Evolutionary conservation across 2,888 invertebrate species (phyloP), one percentile per base, ranked within the genome.

Genomic region (Tricholauxania praeusta): DNA sequence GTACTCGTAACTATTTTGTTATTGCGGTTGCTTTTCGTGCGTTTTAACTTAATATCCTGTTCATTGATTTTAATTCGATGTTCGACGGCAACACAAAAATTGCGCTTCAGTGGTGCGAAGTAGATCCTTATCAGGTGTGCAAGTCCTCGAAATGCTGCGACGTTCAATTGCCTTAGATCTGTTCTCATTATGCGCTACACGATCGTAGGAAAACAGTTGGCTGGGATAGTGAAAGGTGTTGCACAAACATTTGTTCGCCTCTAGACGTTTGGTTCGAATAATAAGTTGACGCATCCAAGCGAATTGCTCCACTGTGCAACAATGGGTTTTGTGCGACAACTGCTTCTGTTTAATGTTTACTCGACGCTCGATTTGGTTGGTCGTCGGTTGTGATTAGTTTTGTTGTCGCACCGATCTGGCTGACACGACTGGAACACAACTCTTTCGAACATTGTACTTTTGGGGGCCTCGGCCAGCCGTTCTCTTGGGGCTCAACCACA

Each of bases 51-150:
- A 39, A 39, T 10, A 39, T 39, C 39, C 39, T 39, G 39, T 59
- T 22, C n/a, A 19, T 14, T 59, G 57, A 59, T 10, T 15, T 60
- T 15, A 22, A 12, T 10, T 60, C 22, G 15, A 12, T 32, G 47
- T n/a, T 15, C 39, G 28, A 19, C 17, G 6, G 47, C 17, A 19
- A 60, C 32, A 57, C 47, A 28, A 48, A 69, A 64, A 76, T 72
- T 22, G 17, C 19, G 60, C 73, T 76, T n/a, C 63, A 12, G 15
- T 28, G 64, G 4, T 28, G 47, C 71, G 71, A 74, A 65, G 65
- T 67, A 81, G 80, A 81, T 81, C 77, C 75, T 80, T 80, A 81
- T 81, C 80, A 81, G 80, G 80, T 81, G 80, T 79, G 72, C 76
- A 75, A 78, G 77, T 79, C 79, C 78, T 77, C 76, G 74, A 80